These are phyloP conservation scores for Chauna torquata DNA, from an alignment of 2,113 vertebrate genomes.

Conservation along the genomic window DNA sequence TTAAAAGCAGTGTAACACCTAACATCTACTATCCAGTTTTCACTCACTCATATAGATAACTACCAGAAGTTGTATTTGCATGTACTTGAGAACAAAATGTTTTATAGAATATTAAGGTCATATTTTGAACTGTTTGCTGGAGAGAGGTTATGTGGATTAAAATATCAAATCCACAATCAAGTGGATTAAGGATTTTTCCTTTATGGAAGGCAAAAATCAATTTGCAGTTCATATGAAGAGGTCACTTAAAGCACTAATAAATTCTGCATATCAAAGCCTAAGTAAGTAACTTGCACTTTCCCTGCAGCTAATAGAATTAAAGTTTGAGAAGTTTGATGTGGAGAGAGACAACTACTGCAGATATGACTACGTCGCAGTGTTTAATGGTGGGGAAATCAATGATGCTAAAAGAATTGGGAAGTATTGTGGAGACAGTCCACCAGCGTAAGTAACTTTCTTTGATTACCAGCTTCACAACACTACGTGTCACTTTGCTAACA, in stretches of 20 bases:
- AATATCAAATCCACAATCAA: neutral
- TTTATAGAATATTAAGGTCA: neutral
- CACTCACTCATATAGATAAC: neutral
- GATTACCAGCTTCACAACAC: neutral
- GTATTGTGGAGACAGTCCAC: slow-evolving; percentile 95
- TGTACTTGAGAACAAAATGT: neutral
- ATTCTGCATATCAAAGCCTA: neutral
- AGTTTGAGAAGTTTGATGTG: slow-evolving; percentile 98
- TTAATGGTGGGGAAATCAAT: slow-evolving; percentile 92
- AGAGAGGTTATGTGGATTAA: neutral
- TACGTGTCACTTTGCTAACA: neutral
- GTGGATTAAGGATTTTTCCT: neutral
- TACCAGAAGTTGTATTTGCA: neutral
- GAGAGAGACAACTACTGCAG: slow-evolving; percentile 98
- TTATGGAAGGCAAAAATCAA: neutral
- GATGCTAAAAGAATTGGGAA: slow-evolving; percentile 95
- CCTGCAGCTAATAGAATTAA: slow-evolving; percentile 88
- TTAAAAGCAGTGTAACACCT: neutral
- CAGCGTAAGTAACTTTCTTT: slow-evolving; percentile 82
- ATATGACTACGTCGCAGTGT: slow-evolving; percentile 94
- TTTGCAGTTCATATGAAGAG: neutral
- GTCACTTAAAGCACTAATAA: neutral
- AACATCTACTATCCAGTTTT: neutral
- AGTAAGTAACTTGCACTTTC: slow-evolving; percentile 12
- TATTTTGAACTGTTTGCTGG: neutral